Percentiles rank a stretch among this genome's conserved stretches.
Evolutionary conservation across 2,888 invertebrate genomes (phyloP).

Genomic region (Eupithecia vulgata): DNA sequence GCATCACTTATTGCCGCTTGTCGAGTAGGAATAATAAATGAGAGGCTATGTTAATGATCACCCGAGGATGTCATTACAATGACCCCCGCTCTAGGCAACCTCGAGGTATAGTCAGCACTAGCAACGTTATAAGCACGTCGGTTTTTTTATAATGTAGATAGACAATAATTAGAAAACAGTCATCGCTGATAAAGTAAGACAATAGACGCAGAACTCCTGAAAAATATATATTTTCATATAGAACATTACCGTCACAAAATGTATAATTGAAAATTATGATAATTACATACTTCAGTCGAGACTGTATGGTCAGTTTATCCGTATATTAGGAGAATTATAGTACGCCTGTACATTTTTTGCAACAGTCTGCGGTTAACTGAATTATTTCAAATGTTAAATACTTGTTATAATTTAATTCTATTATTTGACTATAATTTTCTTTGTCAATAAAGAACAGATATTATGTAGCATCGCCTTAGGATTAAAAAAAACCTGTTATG

Average conservation of each 20-base stretch:
- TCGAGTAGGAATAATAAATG: conserved; percentile 66
- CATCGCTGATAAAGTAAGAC: background rate
- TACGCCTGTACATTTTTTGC: too few relatives aligned
- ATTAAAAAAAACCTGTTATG: too few relatives aligned
- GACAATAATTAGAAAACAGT: background rate
- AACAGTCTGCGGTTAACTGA: too few relatives aligned
- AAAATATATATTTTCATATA: too few relatives aligned
- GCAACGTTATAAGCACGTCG: background rate
- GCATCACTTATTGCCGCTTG: conserved; percentile 49
- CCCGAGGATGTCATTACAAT: conserved; percentile 49
- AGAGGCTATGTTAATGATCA: conserved; percentile 57
- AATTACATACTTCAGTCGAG: background rate
- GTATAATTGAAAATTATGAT: background rate
- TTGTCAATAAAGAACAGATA: too few relatives aligned
- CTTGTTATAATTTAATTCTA: too few relatives aligned
- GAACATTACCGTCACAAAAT: background rate
- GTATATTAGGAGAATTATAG: too few relatives aligned
- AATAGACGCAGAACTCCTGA: background rate
- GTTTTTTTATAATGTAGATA: background rate
- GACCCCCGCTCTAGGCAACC: conserved; percentile 37
- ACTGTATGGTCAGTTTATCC: background rate
- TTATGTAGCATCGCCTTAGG: too few relatives aligned
- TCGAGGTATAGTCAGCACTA: conserved; percentile 6
- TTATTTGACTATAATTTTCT: too few relatives aligned
- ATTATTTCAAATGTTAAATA: too few relatives aligned